A percentile compares a stretch with the other conserved stretches of the same genome.
These are phyloP conservation scores for Myripristis jacobus DNA, from an alignment of 2,797 vertebrate genomes.

Conservation along the genomic window DNA sequence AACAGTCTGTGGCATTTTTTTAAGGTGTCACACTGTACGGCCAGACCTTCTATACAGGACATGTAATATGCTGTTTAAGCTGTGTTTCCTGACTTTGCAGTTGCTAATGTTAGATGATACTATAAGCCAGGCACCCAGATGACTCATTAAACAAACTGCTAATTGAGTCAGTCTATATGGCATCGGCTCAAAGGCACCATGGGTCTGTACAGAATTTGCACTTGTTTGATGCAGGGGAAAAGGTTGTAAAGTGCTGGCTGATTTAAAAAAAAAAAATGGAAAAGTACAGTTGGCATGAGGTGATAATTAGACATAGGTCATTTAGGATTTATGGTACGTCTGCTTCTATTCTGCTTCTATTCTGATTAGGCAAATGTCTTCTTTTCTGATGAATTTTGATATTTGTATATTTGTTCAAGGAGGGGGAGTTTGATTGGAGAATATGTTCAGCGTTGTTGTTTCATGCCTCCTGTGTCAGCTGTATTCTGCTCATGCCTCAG, in stretches of 20 bases:
- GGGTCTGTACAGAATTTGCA: neutral
- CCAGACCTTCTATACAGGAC: too few species aligned
- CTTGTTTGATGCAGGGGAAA: constrained; percentile 1
- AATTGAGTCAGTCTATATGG: neutral
- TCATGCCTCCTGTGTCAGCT: neutral
- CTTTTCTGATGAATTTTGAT: neutral
- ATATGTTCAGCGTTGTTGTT: neutral
- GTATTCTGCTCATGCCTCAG: constrained; percentile 16
- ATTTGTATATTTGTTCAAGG: neutral
- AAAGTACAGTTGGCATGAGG: constrained; percentile 12
- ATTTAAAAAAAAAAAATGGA: constrained; percentile 3
- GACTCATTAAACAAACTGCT: neutral
- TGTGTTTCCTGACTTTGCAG: too few species aligned
- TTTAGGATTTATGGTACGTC: constrained; percentile 1
- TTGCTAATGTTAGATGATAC: too few species aligned
- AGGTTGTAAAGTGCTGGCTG: neutral
- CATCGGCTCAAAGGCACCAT: neutral
- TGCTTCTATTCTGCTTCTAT: constrained; percentile 30
- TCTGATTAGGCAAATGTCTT: neutral
- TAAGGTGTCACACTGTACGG: too few species aligned
- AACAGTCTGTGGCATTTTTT: neutral
- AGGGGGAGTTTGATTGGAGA: neutral
- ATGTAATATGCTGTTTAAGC: too few species aligned
- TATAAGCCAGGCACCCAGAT: too few species aligned
- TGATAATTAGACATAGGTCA: constrained; percentile 1